Conservation (phyloP, 2,113 vertebrate genomes). For the Chroicocephalus ridibundus region DNA sequence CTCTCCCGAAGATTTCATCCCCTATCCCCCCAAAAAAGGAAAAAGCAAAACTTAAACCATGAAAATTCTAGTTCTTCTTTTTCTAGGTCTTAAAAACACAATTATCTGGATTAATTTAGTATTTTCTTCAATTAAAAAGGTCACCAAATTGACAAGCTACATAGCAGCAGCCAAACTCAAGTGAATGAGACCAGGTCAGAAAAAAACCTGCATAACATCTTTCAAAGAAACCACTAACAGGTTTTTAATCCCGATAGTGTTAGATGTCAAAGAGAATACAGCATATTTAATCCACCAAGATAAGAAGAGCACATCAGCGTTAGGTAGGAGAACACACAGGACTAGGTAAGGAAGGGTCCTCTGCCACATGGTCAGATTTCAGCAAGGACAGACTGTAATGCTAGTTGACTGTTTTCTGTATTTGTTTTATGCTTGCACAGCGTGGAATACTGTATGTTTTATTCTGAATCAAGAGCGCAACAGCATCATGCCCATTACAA, state of each 20-base stretch:
- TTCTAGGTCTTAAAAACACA: not conserved
- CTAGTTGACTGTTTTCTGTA: not conserved
- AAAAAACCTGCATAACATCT: not conserved
- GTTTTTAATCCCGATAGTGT: not conserved
- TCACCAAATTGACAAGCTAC: not conserved
- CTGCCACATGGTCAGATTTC: not conserved
- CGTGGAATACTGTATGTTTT: not conserved
- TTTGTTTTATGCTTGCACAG: not conserved
- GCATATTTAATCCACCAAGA: not conserved
- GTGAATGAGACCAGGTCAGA: not conserved
- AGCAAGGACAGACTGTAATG: not conserved
- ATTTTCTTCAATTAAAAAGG: not conserved
- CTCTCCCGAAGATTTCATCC: not conserved
- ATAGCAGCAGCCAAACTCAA: not conserved
- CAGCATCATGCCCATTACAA: not conserved
- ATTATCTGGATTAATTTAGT: not conserved
- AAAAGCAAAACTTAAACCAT: not conserved
- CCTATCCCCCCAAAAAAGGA: not conserved
- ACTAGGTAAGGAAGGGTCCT: not conserved
- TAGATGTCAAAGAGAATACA: not conserved
- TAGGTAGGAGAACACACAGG: not conserved
- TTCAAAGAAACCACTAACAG: not conserved
- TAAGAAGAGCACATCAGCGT: not conserved
- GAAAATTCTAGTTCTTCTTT: not conserved
- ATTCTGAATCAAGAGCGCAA: not conserved